Evolutionary conservation across 2,888 invertebrate genomes (phyloP).

Genomic region (Melieria crassipennis): DNA sequence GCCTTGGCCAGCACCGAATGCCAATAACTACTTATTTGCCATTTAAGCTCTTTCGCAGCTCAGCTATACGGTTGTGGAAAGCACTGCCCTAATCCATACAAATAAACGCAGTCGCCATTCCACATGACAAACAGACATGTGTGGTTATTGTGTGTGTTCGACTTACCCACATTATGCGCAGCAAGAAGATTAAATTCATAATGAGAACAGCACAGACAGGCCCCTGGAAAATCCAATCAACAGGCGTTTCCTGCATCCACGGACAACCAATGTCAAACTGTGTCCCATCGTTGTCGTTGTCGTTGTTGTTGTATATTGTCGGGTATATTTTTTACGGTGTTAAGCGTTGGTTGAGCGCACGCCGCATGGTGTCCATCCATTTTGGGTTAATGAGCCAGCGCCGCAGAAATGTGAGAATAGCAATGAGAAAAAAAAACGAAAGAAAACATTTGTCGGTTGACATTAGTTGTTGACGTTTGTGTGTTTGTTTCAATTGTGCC

Average conservation of each 20-base stretch:
- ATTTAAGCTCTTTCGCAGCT: too few relatives aligned
- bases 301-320: not conserved
- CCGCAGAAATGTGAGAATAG: not conserved
- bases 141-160: not conserved
- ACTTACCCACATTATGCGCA: slow-evolving; percentile 90
- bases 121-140: not conserved
- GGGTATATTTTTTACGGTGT: not conserved
- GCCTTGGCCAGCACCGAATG: too few relatives aligned
- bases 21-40: too few relatives aligned
- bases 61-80: too few relatives aligned
- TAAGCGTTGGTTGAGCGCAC: not conserved
- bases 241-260: slow-evolving; percentile 82
- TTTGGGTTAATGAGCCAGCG: not conserved
- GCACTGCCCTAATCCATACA: too few relatives aligned
- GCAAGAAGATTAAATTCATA: slow-evolving; percentile 83
- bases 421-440: slow-evolving; percentile 18
- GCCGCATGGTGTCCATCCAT: too few relatives aligned
- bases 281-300: not conserved
- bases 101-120: too few relatives aligned
- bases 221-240: slow-evolving; percentile 89
- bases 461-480: not conserved
- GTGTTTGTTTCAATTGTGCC: slow-evolving; percentile 12
- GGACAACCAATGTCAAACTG: slow-evolving; percentile 72
- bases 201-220: slow-evolving; percentile 85
- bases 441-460: not conserved